These are phyloP conservation scores for Sorex araneus DNA, from an alignment of 2,113 vertebrate species.

Conservation along the genomic window DNA sequence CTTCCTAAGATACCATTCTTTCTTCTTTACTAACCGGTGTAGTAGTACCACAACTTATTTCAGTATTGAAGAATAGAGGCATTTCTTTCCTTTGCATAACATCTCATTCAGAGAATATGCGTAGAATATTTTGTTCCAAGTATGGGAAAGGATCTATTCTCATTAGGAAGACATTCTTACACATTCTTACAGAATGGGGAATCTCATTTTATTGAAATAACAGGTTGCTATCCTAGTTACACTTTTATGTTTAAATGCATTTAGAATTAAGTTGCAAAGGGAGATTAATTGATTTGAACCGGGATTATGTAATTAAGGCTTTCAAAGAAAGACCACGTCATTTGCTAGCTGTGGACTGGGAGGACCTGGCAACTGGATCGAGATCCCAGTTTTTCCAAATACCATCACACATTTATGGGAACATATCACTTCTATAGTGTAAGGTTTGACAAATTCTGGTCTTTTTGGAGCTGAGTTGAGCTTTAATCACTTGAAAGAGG, in stretches of 20 bases:
- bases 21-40: constrained; percentile 30
- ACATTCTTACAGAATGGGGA: neutral
- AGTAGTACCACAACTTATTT: constrained; percentile 45
- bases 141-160: constrained; percentile 10
- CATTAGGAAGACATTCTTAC: constrained; percentile 35
- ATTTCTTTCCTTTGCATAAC: constrained; percentile 23
- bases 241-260: constrained; percentile 50
- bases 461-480: neutral
- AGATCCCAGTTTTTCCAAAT: constrained; percentile 34
- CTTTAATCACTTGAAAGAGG: constrained; percentile 51
- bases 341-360: neutral
- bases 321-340: constrained; percentile 51
- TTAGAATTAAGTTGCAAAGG: constrained; percentile 43
- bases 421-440: constrained; percentile 8
- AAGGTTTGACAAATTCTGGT: constrained; percentile 15
- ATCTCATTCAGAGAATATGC: constrained; percentile 3
- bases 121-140: constrained; percentile 33
- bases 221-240: constrained; percentile 40
- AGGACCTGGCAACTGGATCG: constrained; percentile 14
- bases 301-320: constrained; percentile 53
- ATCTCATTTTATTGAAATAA: constrained; percentile 54
- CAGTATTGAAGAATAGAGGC: constrained; percentile 40
- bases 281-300: constrained; percentile 50
- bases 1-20: constrained; percentile 12
- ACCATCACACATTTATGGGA: constrained; percentile 32